Percentiles rank a stretch among this genome's conserved stretches.
Conservation (phyloP, 1,140 invertebrate species). For the Trialeurodes vaporariorum region DNA sequence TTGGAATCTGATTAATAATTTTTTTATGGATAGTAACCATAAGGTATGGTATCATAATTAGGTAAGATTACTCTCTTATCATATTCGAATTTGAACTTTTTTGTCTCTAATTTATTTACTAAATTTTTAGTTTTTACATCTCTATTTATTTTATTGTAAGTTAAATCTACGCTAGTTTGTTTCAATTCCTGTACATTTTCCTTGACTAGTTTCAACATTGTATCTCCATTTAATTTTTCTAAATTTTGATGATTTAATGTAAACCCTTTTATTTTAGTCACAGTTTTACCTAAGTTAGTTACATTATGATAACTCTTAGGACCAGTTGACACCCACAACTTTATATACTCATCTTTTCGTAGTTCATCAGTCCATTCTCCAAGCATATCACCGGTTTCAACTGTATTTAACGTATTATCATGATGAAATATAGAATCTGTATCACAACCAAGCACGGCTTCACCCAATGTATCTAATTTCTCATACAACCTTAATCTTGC, state of each 20-base stretch:
- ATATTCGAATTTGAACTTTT: not conserved
- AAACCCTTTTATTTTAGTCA: slow-evolving; percentile 9
- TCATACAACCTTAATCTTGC: slow-evolving; percentile 32
- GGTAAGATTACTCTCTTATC: not conserved
- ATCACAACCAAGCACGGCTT: slow-evolving; percentile 32
- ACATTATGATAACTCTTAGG: slow-evolving; percentile 12
- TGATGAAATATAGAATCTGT: slow-evolving; percentile 32
- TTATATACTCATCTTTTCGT: slow-evolving; percentile 9
- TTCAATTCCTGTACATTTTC: not conserved
- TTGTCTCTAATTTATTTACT: not conserved
- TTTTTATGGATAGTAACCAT: not conserved
- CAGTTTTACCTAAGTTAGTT: slow-evolving; percentile 11
- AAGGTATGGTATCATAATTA: not conserved
- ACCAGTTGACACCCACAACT: slow-evolving; percentile 6
- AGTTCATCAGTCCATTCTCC: slow-evolving; percentile 6
- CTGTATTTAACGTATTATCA: not conserved
- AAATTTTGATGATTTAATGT: slow-evolving; percentile 14
- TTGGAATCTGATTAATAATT: not conserved
- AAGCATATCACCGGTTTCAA: slow-evolving; percentile 1
- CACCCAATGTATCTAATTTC: slow-evolving; percentile 28
- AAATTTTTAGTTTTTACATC: not conserved
- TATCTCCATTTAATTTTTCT: slow-evolving; percentile 12
- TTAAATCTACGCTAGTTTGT: not conserved
- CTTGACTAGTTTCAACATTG: slow-evolving; percentile 1
- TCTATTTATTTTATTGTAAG: not conserved